Evolutionary conservation across 1,140 invertebrate species (phyloP).

Genomic region (Drosophila sproati): DNA sequence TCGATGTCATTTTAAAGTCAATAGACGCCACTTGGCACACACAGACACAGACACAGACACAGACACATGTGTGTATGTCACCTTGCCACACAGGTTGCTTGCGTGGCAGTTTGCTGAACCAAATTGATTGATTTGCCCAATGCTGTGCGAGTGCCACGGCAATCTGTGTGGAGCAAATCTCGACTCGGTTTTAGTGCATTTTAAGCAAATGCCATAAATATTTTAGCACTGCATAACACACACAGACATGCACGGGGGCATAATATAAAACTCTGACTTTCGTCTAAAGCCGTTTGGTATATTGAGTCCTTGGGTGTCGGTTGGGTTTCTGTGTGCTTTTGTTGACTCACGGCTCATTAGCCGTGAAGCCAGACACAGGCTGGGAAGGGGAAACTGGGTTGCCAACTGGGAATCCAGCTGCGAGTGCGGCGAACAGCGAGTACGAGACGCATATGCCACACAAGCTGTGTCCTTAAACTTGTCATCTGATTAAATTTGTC

Average conservation of each 20-base stretch:
- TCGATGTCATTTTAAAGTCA: constrained; percentile 67
- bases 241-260: constrained; percentile 8
- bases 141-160: not conserved
- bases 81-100: constrained; percentile 3
- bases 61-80: constrained; percentile 5
- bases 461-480: not conserved
- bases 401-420: constrained; percentile 6
- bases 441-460: not conserved
- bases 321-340: constrained; percentile 14
- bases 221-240: constrained; percentile 50
- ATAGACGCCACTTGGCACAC: constrained; percentile 58
- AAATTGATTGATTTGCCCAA: constrained; percentile 41
- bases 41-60: not conserved
- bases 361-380: constrained; percentile 15
- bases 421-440: constrained; percentile 4
- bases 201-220: constrained; percentile 63
- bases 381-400: not conserved
- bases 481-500: not conserved
- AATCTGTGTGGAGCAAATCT: constrained; percentile 6
- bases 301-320: not conserved
- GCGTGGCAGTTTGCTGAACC: not conserved
- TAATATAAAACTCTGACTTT: constrained; percentile 41
- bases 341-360: constrained; percentile 65
- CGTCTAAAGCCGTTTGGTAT: constrained; percentile 9
- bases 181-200: constrained; percentile 23